phyloP scores from a whole-genome alignment of 2,888 invertebrate species.

The Stenichneumon culpator region DNA sequence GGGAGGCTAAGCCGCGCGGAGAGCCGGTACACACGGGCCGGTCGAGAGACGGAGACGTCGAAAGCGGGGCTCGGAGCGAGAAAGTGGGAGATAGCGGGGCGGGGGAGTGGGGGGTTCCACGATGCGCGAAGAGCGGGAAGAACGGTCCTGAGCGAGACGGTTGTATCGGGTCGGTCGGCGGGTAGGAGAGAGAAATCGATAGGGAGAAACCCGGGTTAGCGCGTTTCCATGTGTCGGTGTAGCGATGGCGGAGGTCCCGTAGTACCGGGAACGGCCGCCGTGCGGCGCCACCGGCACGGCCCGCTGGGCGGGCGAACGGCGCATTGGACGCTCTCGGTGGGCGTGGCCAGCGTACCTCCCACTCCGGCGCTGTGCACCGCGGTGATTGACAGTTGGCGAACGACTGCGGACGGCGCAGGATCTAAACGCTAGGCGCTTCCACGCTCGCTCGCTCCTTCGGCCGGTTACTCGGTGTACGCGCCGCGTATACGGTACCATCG shows the following conservation, averaged over 20 bases:
- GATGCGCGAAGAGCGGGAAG: slow-evolving; percentile 53
- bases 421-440: slow-evolving; percentile 85
- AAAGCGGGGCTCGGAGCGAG: slow-evolving; percentile 24
- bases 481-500: slow-evolving; percentile 69
- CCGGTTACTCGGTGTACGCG: slow-evolving; percentile 41
- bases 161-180: neutral
- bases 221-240: slow-evolving; percentile 72
- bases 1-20: slow-evolving; percentile 10
- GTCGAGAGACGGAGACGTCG: slow-evolving; percentile 66
- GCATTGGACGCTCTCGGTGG: slow-evolving; percentile 81
- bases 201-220: slow-evolving; percentile 42
- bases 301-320: slow-evolving; percentile 76
- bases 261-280: slow-evolving; percentile 53
- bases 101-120: neutral
- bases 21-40: slow-evolving; percentile 5
- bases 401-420: slow-evolving; percentile 89
- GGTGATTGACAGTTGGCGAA: slow-evolving; percentile 90
- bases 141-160: slow-evolving; percentile 37
- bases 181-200: slow-evolving; percentile 49
- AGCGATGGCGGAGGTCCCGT: slow-evolving; percentile 84
- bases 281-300: slow-evolving; percentile 74
- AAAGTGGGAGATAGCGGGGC: slow-evolving; percentile 41
- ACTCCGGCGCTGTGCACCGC: slow-evolving; percentile 86
- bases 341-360: slow-evolving; percentile 86
- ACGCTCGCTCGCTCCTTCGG: slow-evolving; percentile 78